Base-by-base conservation (phyloP, 1,140 invertebrate genomes). In the Saxidomus purpurata region DNA sequence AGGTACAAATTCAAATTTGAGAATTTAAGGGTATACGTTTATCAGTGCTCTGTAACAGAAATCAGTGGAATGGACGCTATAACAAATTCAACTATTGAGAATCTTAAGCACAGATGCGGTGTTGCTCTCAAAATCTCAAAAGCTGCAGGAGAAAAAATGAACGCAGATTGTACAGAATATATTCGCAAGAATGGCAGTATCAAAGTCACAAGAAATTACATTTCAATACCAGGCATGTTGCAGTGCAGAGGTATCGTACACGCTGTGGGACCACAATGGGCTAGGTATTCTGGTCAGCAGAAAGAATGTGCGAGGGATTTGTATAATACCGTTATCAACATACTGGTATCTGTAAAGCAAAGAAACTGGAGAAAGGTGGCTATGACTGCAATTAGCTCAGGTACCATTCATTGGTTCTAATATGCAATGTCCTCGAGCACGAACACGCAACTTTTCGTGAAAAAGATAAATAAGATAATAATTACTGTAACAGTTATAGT, bases 21-120 rank as follows among this genome's bases (percentile, higher is more conserved):
- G 17, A 17, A 47, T 17, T 9, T 47, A 17, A 47, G 43, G 43
- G 43, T 83, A 0, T 36, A 40, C n/a, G 61, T 83, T 19, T 83
- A 83, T 34, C 67, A 83, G 28, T 2, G 43, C 8, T 86, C 83
- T 1, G 67, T 86, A 15, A 76, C 49, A n/a, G 71, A 74, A 38
- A 28, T 76, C 0, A 55, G 22, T n/a, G 47, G 34, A n/a, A 86
- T 91, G 0, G 91, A 92, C 40, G 91, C 82, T 28, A 88, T 93
- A 82, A 90, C 91, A 25, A 93, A 91, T 89, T 89, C 90, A 36
- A 90, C 92, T 13, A 92, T 91, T 86, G 87, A 81, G 1, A 11
- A 25, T 1, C 40, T 93, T 8, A 28, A n/a, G 22, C 89, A 93
- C 69, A 74, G 77, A 63, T 91, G 82, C 22, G 92, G 92, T 47